A percentile compares a stretch with the other conserved stretches of the same genome.
These are phyloP conservation scores for Tridacna crocea DNA, from an alignment of 2,888 invertebrate genomes.

Conservation along the genomic window DNA sequence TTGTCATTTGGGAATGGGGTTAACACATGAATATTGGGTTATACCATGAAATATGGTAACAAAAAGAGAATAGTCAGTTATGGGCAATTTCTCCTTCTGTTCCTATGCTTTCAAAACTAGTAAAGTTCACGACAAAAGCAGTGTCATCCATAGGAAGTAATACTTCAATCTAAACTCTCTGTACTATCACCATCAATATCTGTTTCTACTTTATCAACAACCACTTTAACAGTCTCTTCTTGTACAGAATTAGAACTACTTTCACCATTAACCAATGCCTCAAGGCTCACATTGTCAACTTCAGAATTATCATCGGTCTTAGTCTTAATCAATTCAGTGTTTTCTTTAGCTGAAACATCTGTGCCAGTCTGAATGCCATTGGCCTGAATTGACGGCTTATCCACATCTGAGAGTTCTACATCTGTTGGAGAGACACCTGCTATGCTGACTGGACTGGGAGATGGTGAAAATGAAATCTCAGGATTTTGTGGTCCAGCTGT, in stretches of 20 bases:
- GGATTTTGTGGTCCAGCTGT: background rate
- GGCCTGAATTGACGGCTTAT: background rate
- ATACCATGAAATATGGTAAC: background rate
- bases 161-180: conserved; percentile 2
- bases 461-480: conserved; percentile 3
- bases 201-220: background rate
- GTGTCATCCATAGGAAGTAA: background rate
- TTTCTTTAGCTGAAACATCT: background rate
- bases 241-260: conserved; percentile 1
- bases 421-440: background rate
- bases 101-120: background rate
- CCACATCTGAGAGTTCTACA: background rate
- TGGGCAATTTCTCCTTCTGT: background rate
- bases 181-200: conserved; percentile 14
- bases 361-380: background rate
- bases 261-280: background rate
- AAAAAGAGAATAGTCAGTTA: background rate
- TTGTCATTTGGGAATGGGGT: no score
- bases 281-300: background rate
- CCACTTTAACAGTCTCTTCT: background rate
- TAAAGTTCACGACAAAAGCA: no score
- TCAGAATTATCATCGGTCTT: background rate
- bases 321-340: background rate
- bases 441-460: background rate
- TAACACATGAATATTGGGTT: no score